Evolutionary conservation across 2,113 vertebrate species (phyloP).

Genomic region (Sturnira hondurensis): DNA sequence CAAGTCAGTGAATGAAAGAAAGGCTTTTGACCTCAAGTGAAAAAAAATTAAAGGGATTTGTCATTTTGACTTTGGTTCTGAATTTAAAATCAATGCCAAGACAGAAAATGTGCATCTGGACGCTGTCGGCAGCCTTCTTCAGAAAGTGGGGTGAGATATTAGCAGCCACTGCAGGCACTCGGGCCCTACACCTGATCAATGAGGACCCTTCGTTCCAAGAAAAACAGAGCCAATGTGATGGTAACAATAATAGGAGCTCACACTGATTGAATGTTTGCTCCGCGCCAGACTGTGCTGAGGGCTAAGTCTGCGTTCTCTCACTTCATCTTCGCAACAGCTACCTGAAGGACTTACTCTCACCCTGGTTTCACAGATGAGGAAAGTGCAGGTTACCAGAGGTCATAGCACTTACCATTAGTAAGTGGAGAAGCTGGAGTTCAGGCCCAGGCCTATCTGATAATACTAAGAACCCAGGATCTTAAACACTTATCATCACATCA

Average conservation of each 20-base stretch:
- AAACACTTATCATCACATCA: neutral
- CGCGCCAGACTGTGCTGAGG: neutral
- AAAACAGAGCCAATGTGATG: neutral
- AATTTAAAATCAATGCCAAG: slow-evolving; percentile 64
- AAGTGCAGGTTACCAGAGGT: too few relatives aligned
- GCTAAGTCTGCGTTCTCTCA: neutral
- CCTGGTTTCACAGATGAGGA: neutral
- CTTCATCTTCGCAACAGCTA: neutral
- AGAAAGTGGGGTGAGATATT: neutral
- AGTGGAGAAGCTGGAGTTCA: neutral
- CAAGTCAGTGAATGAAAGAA: slow-evolving; percentile 18
- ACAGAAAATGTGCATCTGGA: slow-evolving; percentile 56
- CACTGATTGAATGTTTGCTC: neutral
- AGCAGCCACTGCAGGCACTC: neutral
- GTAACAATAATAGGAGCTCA: neutral
- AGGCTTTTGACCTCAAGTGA: slow-evolving; percentile 29
- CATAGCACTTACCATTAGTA: neutral
- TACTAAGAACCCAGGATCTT: neutral
- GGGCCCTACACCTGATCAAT: neutral
- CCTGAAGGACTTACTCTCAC: neutral
- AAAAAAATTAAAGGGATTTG: slow-evolving; percentile 39
- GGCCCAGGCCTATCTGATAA: neutral
- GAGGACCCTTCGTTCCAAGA: neutral
- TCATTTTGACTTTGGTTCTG: slow-evolving; percentile 57
- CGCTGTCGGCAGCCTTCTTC: neutral